A percentile compares a stretch with the other conserved stretches of the same genome.
phyloP scores from a whole-genome alignment of 2,797 vertebrate genomes.

The Momotus momota region DNA sequence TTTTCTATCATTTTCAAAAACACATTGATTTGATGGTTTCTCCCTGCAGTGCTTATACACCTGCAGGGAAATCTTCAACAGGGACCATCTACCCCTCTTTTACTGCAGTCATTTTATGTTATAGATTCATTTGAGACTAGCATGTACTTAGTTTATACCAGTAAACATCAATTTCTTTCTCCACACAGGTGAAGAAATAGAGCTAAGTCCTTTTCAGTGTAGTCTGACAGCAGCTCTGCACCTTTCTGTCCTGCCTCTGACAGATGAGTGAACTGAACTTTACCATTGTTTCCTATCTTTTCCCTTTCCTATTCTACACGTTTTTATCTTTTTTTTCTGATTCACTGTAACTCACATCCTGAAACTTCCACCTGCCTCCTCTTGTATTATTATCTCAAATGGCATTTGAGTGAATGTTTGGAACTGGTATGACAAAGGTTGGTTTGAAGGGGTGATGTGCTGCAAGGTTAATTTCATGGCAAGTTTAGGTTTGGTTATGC shows the following conservation, averaged over 20 bases:
- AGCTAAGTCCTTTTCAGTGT: neutral
- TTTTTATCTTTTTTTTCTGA: neutral
- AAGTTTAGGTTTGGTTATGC: neutral
- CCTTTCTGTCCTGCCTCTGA: neutral
- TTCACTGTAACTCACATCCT: neutral
- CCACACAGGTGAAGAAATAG: neutral
- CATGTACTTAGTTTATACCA: neutral
- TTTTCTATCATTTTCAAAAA: neutral
- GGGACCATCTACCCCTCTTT: neutral
- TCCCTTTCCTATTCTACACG: neutral
- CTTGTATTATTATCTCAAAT: neutral
- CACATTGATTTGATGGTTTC: neutral
- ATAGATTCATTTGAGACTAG: neutral
- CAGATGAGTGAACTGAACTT: neutral
- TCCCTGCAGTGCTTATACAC: neutral
- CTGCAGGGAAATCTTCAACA: neutral
- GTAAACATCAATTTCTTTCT: constrained; percentile 20
- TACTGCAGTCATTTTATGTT: neutral
- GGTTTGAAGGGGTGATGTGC: neutral
- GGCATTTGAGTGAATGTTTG: neutral
- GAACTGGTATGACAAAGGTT: neutral
- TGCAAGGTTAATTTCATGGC: neutral
- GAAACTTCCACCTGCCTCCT: neutral
- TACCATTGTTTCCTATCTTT: neutral
- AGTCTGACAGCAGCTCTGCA: neutral